Conservation (phyloP, 2,113 vertebrate genomes). For the Desmodus rotundus region DNA sequence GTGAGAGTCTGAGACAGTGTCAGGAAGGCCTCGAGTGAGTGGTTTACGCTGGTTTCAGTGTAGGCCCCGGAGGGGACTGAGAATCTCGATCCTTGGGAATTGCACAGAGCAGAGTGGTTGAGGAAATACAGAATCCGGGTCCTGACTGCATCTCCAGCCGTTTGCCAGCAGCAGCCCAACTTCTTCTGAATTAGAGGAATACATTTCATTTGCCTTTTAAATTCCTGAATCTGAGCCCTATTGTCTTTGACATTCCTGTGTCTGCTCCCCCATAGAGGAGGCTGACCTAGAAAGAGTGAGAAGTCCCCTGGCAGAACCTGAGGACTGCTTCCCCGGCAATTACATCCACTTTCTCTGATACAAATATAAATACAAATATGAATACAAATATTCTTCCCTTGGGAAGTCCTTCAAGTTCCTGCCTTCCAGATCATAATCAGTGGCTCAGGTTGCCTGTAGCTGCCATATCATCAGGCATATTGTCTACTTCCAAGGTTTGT, state of each 20-base stretch:
- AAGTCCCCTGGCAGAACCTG: not conserved
- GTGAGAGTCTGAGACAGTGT: not conserved
- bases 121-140: not conserved
- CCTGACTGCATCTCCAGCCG: not conserved
- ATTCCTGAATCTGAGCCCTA: not conserved
- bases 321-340: not conserved
- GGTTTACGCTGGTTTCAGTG: not conserved
- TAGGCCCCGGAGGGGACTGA: not conserved
- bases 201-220: not conserved
- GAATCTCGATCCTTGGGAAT: not conserved
- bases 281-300: not conserved
- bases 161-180: not conserved
- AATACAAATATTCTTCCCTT: not conserved
- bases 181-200: not conserved
- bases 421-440: conserved; percentile 1
- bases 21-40: not conserved
- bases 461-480: not conserved
- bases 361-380: not conserved
- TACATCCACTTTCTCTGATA: not conserved
- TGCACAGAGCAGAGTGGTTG: not conserved
- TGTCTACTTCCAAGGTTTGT: conserved; percentile 42
- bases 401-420: conserved; percentile 14
- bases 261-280: not conserved
- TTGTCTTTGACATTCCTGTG: not conserved
- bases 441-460: conserved; percentile 22